A percentile compares a stretch with the other conserved stretches of the same genome.
phyloP scores from a whole-genome alignment of 1,140 invertebrate species.

The Mamestra configurata region DNA sequence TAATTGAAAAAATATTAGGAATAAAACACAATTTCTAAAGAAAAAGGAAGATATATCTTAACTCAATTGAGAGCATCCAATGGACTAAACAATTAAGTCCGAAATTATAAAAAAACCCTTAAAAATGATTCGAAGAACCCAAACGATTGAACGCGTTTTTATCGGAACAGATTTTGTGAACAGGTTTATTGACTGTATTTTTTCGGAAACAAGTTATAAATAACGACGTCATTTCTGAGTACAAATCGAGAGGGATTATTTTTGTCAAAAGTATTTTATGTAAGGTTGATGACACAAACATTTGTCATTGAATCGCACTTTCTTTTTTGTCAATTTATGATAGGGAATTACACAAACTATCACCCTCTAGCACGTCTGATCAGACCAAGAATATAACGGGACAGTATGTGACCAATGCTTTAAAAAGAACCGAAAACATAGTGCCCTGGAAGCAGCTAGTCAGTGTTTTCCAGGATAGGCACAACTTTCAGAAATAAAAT shows the following conservation, averaged over 20 bases:
- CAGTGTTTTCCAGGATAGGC: no score
- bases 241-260: not conserved
- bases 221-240: not conserved
- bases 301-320: not conserved
- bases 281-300: not conserved
- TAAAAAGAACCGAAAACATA: no score
- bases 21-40: not conserved
- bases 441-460: no score
- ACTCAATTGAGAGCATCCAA: not conserved
- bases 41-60: not conserved
- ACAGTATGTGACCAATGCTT: no score
- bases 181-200: not conserved
- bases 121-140: not conserved
- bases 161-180: not conserved
- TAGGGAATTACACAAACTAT: no score
- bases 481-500: no score
- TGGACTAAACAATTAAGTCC: not conserved
- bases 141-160: not conserved
- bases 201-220: not conserved
- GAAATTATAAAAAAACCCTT: not conserved
- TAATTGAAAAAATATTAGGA: no score
- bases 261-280: not conserved
- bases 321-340: no score
- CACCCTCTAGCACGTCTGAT: no score
- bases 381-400: no score